phyloP scores from a whole-genome alignment of 2,888 invertebrate genomes.

The Baccha elongata region DNA sequence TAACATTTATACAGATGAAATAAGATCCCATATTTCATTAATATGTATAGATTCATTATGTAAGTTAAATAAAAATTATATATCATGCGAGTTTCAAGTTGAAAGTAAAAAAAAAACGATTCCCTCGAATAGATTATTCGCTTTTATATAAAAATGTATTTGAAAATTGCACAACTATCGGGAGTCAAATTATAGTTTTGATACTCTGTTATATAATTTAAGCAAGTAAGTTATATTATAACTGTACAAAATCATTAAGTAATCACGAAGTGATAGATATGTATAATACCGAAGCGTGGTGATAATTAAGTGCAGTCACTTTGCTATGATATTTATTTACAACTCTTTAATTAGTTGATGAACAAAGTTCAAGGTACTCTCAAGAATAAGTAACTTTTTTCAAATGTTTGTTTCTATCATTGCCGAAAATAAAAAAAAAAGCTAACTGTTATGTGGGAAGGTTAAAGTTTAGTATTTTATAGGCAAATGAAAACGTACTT shows the following conservation, averaged over 20 bases:
- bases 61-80: too few relatives aligned
- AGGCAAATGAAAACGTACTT: too few relatives aligned
- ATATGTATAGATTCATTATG: background rate
- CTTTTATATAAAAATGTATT: background rate
- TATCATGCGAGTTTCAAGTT: background rate
- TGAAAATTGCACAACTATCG: background rate
- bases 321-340: background rate
- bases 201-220: background rate
- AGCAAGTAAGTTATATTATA: background rate
- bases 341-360: slow-evolving; percentile 25
- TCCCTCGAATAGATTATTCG: background rate
- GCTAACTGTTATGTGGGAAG: too few relatives aligned
- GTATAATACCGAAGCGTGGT: background rate
- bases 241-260: background rate
- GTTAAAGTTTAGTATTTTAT: too few relatives aligned
- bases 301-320: slow-evolving; percentile 39
- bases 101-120: background rate
- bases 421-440: too few relatives aligned
- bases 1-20: background rate
- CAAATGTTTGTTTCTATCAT: too few relatives aligned
- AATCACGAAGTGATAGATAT: background rate
- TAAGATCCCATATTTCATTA: background rate
- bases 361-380: slow-evolving; percentile 49
- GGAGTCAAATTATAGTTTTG: background rate
- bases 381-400: background rate